These are phyloP conservation scores for Episyrphus balteatus DNA, from an alignment of 1,140 invertebrate species.

Conservation along the genomic window DNA sequence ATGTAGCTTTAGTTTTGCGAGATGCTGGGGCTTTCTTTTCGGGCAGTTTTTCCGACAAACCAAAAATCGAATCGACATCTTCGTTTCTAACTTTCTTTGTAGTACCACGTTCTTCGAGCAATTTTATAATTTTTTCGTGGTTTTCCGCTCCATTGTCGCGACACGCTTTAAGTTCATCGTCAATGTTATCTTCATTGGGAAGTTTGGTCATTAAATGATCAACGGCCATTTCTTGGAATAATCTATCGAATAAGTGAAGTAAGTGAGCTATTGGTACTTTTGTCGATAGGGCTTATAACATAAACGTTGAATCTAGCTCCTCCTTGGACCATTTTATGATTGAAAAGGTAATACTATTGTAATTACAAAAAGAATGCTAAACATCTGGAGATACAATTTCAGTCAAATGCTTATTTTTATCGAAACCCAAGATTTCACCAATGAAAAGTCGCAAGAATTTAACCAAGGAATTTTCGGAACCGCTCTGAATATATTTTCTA, in stretches of 20 bases:
- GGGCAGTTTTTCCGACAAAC: background rate
- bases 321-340: too few relatives aligned
- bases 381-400: too few relatives aligned
- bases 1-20: background rate
- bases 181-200: slow-evolving; percentile 22
- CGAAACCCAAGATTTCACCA: too few relatives aligned
- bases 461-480: too few relatives aligned
- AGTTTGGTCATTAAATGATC: slow-evolving; percentile 28
- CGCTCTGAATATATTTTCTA: too few relatives aligned
- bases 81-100: background rate
- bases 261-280: too few relatives aligned
- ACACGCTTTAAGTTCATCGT: slow-evolving; percentile 16
- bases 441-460: too few relatives aligned
- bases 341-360: background rate
- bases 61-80: too few relatives aligned
- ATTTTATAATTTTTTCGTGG: slow-evolving; percentile 19
- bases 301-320: too few relatives aligned
- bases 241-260: slow-evolving; percentile 13
- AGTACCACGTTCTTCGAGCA: slow-evolving; percentile 12
- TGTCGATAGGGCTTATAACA: too few relatives aligned
- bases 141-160: slow-evolving; percentile 8
- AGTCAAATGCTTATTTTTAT: too few relatives aligned
- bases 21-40: background rate
- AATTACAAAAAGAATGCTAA: too few relatives aligned
- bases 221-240: slow-evolving; percentile 25